Evolutionary conservation across 1,140 invertebrate species (phyloP), one percentile per base, ranked within the genome.

Genomic region (Lordiphosa mommai): DNA sequence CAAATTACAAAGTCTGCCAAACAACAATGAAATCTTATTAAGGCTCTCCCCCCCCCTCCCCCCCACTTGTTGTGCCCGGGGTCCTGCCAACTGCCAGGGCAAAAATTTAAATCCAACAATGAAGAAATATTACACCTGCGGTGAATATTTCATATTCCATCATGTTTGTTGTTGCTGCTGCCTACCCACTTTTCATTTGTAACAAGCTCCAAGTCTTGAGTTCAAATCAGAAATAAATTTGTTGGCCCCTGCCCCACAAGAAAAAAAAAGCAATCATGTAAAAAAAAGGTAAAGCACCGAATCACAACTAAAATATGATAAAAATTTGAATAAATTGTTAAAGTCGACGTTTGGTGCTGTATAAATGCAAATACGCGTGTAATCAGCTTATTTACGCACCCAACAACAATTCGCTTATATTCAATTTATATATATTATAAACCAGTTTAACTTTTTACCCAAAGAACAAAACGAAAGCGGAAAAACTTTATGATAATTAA

Each of bases 291-390:
- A n/a, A 56, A 38, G 41, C 60, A 44, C 41, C 20, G 41, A 53
- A 48, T 34, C 44, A 40, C 48, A 70, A 82, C 79, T 82, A 69
- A 69, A 68, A 69, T 76, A 82, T 80, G 61, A 82, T 71, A 58
- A 56, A 77, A 82, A 72, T 49, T 64, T 82, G 67, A 76, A 82
- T 76, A 82, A 16, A 82, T 84, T 82, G 34, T 55, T 49, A 38
- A 58, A 34, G 34, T 32, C 34, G 30, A 23, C 14, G 17, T 13
- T n/a, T 72, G 51, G 51, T 65, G 51, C 51, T 52, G 52, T 72
- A 61, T 53, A 84, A 68, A 76, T 72, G 77, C 72, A 82, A 82
- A 82, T 82, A 84, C 72, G 77, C 77, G 68, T 77, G 77, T 82
- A 82, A 82, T 82, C 77, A 84, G 77, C 77, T 82, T 82, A 82